Base-by-base conservation (phyloP, 1,140 invertebrate species). In the Pachyrhynchus sulphureomaculatus region DNA sequence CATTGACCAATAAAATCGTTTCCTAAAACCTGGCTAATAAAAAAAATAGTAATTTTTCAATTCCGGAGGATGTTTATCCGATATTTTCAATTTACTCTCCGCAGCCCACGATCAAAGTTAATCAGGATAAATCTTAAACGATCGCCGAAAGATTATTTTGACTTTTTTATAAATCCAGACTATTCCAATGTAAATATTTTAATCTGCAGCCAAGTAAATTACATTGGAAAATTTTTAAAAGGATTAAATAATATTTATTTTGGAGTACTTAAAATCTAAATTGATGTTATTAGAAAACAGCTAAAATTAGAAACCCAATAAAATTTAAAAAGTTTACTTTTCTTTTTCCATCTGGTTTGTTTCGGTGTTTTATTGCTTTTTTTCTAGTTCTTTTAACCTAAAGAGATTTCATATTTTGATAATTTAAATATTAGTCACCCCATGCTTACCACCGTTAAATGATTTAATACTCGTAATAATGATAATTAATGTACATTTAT, bases 111-210 rank as follows among this genome's bases (percentile, higher is more conserved):
- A 6, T 45, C 21, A 45, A 45, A 45, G 18, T n/a, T 4, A 45
- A 15, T 45, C 42, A 3, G 42, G 20, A 23, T 29, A 45, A 21
- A 45, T 45, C 21, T 21, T 3, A 29, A 23, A 29, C 21, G 21
- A 45, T 15, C 12, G 42, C 13, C 24, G 24, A 45, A 20, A 45
- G 42, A 24, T 45, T 45, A 45, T 45, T 45, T 45, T 45, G 42
- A 45, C 24, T 45, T 29, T 45, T 42, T 45, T 29, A 4, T 45
- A 23, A 23, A 45, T 45, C 42, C 42, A 45, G 42, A 23, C 42
- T 12, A 45, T 24, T 45, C 20, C 12, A 45, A 45, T 26, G 21
- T 45, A 45, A 45, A 45, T 45, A 45, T 45, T 45, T 45, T 45
- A 45, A n/a, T 23, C 2, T 24, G 4, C 9, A 4, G 20, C 20